These are phyloP conservation scores for Anas platyrhynchos DNA, from an alignment of 2,113 vertebrate genomes.

Conservation along the genomic window DNA sequence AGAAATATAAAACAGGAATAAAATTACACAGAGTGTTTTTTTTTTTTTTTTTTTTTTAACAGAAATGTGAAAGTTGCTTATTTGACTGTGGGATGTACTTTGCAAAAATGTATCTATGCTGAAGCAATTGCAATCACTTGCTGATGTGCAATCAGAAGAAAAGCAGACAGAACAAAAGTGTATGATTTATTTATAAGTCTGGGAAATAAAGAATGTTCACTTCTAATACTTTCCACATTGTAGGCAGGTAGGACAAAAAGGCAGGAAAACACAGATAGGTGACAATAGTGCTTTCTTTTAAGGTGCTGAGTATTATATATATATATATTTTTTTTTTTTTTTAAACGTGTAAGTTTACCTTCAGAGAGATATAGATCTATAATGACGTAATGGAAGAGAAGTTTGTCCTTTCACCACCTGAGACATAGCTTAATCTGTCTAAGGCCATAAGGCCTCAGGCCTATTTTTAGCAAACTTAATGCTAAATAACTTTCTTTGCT, in stretches of 20 bases:
- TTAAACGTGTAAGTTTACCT: not conserved
- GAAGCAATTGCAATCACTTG: not conserved
- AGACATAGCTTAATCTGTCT: not conserved
- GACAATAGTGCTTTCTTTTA: not conserved
- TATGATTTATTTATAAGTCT: not conserved
- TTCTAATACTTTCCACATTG: not conserved
- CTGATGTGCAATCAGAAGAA: not conserved
- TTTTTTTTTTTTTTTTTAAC: not conserved
- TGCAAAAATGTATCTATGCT: not conserved
- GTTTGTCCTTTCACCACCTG: not conserved
- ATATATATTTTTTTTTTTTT: no score
- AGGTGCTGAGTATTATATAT: not conserved
- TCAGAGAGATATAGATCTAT: not conserved
- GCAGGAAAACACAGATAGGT: not conserved
- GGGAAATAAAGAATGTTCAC: not conserved
- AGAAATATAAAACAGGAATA: not conserved
- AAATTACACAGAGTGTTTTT: not conserved
- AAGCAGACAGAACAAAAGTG: not conserved
- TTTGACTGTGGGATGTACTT: not conserved
- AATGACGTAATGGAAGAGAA: not conserved
- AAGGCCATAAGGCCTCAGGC: not conserved
- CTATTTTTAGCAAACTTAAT: slow-evolving; percentile 33
- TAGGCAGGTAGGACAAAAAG: not conserved
- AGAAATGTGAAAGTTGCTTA: not conserved
- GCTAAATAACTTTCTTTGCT: slow-evolving; percentile 46